Evolutionary conservation across 2,888 invertebrate genomes (phyloP).

Genomic region (Tachina lurida): DNA sequence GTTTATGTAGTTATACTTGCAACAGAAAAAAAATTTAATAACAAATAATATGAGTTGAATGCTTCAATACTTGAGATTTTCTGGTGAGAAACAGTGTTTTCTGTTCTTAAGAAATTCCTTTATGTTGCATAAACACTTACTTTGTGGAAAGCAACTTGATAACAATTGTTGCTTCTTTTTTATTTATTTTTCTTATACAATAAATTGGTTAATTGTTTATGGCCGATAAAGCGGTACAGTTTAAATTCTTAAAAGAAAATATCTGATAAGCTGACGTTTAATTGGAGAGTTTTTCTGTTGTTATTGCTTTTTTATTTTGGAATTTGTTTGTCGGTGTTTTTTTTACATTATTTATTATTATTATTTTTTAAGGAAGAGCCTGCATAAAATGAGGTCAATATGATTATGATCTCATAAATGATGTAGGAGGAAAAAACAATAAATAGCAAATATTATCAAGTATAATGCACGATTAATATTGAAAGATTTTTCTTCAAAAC

Average conservation of each 20-base stretch:
- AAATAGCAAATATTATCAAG: not conserved
- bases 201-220: constrained; percentile 61
- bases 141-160: constrained; percentile 33
- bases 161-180: not conserved
- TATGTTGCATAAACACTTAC: constrained; percentile 36
- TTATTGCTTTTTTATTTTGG: constrained; percentile 17
- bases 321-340: constrained; percentile 3
- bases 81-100: constrained; percentile 48
- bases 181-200: constrained; percentile 8
- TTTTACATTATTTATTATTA: not conserved
- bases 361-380: constrained; percentile 25
- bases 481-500: too few relatives aligned
- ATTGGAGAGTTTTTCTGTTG: constrained; percentile 9
- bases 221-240: constrained; percentile 27
- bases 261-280: constrained; percentile 1
- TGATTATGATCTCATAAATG: constrained; percentile 41
- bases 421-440: not conserved
- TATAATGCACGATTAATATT: too few relatives aligned
- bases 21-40: not conserved
- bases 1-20: constrained; percentile 21
- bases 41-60: constrained; percentile 9
- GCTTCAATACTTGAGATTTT: not conserved
- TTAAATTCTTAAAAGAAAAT: constrained; percentile 22
- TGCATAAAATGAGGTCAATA: constrained; percentile 46
- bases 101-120: not conserved